Evolutionary conservation across 2,797 vertebrate genomes (phyloP), one percentile per base, ranked within the genome.

Genomic region (Melopsittacus undulatus): DNA sequence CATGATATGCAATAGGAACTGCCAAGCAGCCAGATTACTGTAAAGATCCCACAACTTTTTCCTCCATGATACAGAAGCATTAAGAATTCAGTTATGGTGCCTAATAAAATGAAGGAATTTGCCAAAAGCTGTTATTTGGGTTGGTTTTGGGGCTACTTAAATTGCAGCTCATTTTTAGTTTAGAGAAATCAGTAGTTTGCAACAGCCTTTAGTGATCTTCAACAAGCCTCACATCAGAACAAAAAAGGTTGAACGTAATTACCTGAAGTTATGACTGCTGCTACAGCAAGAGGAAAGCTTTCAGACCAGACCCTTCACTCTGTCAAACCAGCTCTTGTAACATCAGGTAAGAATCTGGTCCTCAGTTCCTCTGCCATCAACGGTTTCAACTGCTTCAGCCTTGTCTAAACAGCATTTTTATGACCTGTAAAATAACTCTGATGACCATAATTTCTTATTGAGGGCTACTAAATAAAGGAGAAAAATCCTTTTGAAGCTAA

Each of bases 361-460:
- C 51, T 75, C 52, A 38, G 51, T 3, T 80, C 85, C n/a, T 67
- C 69, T 59, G 14, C 40, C 72, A 73, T 73, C 76, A 76, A 21
- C 61, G 10, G 32, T 20, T 84, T 30, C 57, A 75, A 82, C 68
- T 79, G 87, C 77, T 88, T 48, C 69, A 73, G 42, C 69, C 78
- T 89, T 80, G 94, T 62, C 68, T 89, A 56, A 80, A 75, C 42
- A 75, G 62, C 45, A n/a, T n/a, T 85, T 83, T 90, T 64, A n/a
- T 20, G 12, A 67, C 59, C 56, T 20, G 38, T 15, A 89, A 90
- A 96, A 89, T 54, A 56, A 91, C 78, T 91, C 21, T 45, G 12
- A 46, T 19, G 27, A 2, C 77, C 22, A 7, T 70, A 74, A 73
- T 48, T 77, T 75, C 92, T 83, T 56, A 13, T 54, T 24, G 84